Conservation (phyloP, 2,113 vertebrate species). For the Hippocampus guttulatus region DNA sequence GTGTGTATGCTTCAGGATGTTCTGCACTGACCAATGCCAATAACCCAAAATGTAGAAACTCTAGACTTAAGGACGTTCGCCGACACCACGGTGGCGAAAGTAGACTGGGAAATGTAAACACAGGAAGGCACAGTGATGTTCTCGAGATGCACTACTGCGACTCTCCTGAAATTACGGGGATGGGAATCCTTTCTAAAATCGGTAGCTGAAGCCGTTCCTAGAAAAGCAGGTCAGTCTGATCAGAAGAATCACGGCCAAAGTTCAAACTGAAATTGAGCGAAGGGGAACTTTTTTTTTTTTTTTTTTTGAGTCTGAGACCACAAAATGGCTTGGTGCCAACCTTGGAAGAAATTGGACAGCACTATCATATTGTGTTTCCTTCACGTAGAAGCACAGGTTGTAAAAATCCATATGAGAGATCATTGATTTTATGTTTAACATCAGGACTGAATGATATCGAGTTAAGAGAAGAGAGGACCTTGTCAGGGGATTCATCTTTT, state of each 20-base stretch:
- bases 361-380: too few relatives aligned
- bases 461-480: background rate
- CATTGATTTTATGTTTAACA: conserved; percentile 38
- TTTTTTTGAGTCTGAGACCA: too few relatives aligned
- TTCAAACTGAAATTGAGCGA: background rate
- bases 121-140: background rate
- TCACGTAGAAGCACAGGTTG: too few relatives aligned
- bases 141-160: background rate
- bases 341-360: background rate
- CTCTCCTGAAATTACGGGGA: background rate
- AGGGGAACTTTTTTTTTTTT: too few relatives aligned
- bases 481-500: background rate
- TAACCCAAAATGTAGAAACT: background rate
- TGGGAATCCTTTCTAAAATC: background rate
- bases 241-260: background rate
- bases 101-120: background rate
- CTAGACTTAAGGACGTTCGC: background rate
- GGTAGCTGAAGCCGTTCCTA: background rate
- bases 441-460: conserved; percentile 19
- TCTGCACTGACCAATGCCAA: background rate
- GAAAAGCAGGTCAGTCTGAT: background rate
- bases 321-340: background rate
- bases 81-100: background rate
- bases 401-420: background rate
- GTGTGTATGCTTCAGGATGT: background rate